Evolutionary conservation across 2,888 invertebrate species (phyloP).

Genomic region (Pollenia labialis): DNA sequence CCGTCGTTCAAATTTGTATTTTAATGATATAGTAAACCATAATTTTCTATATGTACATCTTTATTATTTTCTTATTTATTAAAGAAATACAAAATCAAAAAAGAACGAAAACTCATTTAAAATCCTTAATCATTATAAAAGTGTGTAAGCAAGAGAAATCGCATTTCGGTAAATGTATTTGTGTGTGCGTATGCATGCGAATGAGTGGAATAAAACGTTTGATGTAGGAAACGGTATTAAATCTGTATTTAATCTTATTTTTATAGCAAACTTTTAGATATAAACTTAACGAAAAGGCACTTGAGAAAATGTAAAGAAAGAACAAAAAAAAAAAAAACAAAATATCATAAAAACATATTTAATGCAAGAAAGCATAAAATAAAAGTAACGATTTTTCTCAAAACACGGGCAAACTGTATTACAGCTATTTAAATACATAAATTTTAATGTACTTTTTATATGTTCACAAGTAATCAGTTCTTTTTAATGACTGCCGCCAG

Average conservation of each 20-base stretch:
- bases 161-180: not conserved
- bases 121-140: not conserved
- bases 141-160: not conserved
- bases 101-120: too few species aligned
- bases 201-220: constrained; percentile 10
- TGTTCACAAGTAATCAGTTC: not conserved
- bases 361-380: too few species aligned
- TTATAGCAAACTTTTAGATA: constrained; percentile 21
- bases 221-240: constrained; percentile 23
- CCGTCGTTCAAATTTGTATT: not conserved
- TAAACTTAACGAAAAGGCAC: not conserved
- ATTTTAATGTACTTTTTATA: not conserved
- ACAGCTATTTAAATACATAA: not conserved
- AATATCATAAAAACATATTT: not conserved
- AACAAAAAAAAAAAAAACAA: not conserved
- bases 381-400: too few species aligned
- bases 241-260: constrained; percentile 44
- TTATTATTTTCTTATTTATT: not conserved
- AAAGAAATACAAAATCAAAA: not conserved
- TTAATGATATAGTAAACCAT: not conserved
- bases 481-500: not conserved
- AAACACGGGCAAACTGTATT: too few species aligned
- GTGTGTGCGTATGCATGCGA: not conserved
- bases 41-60: not conserved
- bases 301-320: not conserved